These are phyloP conservation scores for Nothoprocta perdicaria DNA, from an alignment of 2,113 vertebrate species.

Conservation along the genomic window DNA sequence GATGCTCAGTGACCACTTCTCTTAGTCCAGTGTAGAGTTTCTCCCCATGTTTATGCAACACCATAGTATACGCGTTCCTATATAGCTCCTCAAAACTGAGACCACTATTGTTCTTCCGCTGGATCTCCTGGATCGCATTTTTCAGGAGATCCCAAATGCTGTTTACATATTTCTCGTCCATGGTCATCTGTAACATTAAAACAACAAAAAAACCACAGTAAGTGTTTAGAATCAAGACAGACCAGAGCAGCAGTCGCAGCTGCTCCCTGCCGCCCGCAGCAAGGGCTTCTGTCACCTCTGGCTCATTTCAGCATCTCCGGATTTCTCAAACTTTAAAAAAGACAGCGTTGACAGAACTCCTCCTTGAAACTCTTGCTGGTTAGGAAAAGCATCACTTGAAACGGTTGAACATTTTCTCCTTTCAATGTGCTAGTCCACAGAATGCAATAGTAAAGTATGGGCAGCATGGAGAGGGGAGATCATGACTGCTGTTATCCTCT, in stretches of 20 bases:
- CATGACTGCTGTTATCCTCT: accelerated
- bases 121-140: slow-evolving; percentile 99
- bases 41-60: slow-evolving; percentile 98
- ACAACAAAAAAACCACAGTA: neutral
- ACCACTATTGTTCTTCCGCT: slow-evolving; percentile 99
- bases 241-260: neutral
- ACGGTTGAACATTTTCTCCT: neutral
- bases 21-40: slow-evolving; percentile 98
- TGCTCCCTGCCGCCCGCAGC: neutral
- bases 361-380: neutral
- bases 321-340: neutral
- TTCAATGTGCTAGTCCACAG: neutral
- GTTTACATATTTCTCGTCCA: slow-evolving; percentile 99
- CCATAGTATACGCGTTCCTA: slow-evolving; percentile 99
- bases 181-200: slow-evolving; percentile 91
- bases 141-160: slow-evolving; percentile 99
- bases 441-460: neutral
- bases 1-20: slow-evolving; percentile 98
- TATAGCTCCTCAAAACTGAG: slow-evolving; percentile 99
- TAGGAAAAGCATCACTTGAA: neutral
- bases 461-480: neutral
- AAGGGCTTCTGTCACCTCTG: neutral
- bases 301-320: neutral
- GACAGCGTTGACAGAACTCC: neutral
- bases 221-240: neutral